phyloP scores from a whole-genome alignment of 92 coral and sea anemone genomes.

The Galaxea fascicularis region DNA sequence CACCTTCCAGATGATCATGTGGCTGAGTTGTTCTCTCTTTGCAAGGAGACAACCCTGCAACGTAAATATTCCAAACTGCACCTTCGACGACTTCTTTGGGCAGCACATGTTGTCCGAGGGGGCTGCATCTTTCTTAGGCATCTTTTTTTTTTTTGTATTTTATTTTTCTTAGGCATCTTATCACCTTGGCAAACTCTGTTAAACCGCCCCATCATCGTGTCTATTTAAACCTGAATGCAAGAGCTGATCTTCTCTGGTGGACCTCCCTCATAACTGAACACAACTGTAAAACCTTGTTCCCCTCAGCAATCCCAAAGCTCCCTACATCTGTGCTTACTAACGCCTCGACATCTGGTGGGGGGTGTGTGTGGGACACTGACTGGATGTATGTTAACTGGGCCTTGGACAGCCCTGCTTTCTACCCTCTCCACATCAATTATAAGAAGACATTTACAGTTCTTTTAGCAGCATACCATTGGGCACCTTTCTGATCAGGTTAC shows the following conservation, averaged over 20 bases:
- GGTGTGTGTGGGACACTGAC: conserved; percentile 46
- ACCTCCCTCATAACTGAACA: conserved; percentile 16
- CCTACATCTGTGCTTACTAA: conserved; percentile 44
- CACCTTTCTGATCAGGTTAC: too few relatives aligned
- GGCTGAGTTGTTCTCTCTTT: conserved; percentile 33
- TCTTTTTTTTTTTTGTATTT: too few relatives aligned
- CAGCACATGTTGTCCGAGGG: too few relatives aligned
- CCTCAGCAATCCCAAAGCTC: conserved; percentile 21
- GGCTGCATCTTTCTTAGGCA: too few relatives aligned
- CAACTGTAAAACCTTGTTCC: conserved; percentile 51
- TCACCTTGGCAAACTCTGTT: conserved; percentile 46
- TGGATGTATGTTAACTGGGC: conserved; percentile 65
- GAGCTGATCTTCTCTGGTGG: conserved; percentile 60
- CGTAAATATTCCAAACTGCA: conserved; percentile 44
- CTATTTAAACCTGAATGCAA: too few relatives aligned
- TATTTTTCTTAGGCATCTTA: conserved; percentile 50
- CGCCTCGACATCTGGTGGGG: conserved; percentile 49
- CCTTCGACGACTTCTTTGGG: conserved; percentile 55
- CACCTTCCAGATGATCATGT: conserved; percentile 43
- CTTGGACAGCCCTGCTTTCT: conserved; percentile 37
- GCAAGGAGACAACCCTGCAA: conserved; percentile 15
- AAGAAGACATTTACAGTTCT: conserved; percentile 41
- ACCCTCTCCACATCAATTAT: conserved; percentile 50
- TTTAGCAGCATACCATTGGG: conserved; percentile 24
- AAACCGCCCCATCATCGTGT: conserved; percentile 43